These are phyloP conservation scores for Pocillopora verrucosa DNA, from an alignment of 64 coral and sea anemone species.

Conservation along the genomic window DNA sequence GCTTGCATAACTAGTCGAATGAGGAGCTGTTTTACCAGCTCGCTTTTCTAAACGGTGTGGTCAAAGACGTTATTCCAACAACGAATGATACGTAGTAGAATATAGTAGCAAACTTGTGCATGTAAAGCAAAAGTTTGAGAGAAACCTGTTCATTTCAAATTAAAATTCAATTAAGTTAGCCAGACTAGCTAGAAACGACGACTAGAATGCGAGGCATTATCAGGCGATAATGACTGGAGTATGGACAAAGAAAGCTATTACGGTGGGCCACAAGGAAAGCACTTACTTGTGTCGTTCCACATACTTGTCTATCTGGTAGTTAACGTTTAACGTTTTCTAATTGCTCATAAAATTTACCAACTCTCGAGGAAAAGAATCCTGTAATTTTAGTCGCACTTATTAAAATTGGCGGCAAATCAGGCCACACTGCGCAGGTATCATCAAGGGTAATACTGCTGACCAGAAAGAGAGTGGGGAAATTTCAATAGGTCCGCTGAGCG, in stretches of 20 bases:
- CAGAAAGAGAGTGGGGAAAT: neutral
- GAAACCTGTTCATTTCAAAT: too few relatives aligned
- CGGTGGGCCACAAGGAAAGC: neutral
- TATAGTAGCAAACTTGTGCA: too few relatives aligned
- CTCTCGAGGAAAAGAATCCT: neutral
- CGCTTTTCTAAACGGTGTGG: too few relatives aligned
- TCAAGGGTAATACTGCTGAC: neutral
- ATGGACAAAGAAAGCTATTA: neutral
- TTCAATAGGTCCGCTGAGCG: too few relatives aligned
- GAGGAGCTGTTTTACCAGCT: too few relatives aligned
- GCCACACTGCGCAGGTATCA: neutral
- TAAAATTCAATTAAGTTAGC: too few relatives aligned
- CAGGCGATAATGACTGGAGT: neutral
- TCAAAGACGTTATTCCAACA: too few relatives aligned
- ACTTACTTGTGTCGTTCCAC: constrained; percentile 43
- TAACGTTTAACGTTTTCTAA: constrained; percentile 2
- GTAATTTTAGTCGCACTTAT: neutral
- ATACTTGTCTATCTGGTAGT: constrained; percentile 5
- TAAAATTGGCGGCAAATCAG: neutral
- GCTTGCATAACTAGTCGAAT: too few relatives aligned
- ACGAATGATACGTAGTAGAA: too few relatives aligned
- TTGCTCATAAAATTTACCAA: neutral
- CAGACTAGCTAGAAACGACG: too few relatives aligned
- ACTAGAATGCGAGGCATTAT: too few relatives aligned
- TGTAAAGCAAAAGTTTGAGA: too few relatives aligned